Percentiles rank a stretch among this genome's conserved stretches.
Conservation (phyloP, 2,888 invertebrate species). For the Caenorhabditis sp. region DNA sequence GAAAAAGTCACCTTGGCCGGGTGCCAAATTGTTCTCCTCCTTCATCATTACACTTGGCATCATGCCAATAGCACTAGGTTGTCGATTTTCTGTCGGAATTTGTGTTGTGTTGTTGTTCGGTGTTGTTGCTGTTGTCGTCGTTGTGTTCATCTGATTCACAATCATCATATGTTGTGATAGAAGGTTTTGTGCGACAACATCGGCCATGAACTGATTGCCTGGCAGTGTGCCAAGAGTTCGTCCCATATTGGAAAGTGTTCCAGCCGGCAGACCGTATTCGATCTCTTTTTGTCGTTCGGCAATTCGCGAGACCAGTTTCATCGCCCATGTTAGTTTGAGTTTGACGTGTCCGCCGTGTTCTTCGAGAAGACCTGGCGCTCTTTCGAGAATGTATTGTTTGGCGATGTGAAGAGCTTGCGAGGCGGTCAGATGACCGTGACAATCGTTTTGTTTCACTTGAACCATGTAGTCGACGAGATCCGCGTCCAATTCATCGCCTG, state of each 20-base stretch:
- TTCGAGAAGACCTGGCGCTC: constrained; percentile 70
- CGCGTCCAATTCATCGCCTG: constrained; percentile 68
- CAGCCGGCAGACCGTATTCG: constrained; percentile 55
- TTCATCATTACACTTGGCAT: constrained; percentile 13
- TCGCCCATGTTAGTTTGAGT: constrained; percentile 72
- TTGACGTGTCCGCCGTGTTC: constrained; percentile 72
- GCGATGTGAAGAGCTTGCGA: constrained; percentile 71
- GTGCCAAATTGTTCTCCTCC: neutral
- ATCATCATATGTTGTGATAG: constrained; percentile 51
- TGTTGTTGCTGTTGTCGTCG: neutral
- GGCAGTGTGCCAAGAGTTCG: constrained; percentile 45
- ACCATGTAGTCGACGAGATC: constrained; percentile 69
- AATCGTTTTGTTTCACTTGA: constrained; percentile 54
- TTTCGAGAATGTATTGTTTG: constrained; percentile 70
- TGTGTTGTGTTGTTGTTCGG: neutral
- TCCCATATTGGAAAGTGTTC: constrained; percentile 54
- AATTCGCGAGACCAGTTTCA: constrained; percentile 64
- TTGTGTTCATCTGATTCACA: constrained; percentile 12
- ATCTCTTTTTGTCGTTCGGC: constrained; percentile 59
- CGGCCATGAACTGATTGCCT: constrained; percentile 53
- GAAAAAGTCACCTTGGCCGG: neutral
- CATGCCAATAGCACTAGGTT: no score
- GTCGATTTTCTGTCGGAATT: constrained; percentile 2
- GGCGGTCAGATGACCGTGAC: constrained; percentile 59
- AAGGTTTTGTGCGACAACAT: constrained; percentile 55